These are phyloP conservation scores for Tetraneura akinire DNA, from an alignment of 1,140 invertebrate species.

Conservation along the genomic window DNA sequence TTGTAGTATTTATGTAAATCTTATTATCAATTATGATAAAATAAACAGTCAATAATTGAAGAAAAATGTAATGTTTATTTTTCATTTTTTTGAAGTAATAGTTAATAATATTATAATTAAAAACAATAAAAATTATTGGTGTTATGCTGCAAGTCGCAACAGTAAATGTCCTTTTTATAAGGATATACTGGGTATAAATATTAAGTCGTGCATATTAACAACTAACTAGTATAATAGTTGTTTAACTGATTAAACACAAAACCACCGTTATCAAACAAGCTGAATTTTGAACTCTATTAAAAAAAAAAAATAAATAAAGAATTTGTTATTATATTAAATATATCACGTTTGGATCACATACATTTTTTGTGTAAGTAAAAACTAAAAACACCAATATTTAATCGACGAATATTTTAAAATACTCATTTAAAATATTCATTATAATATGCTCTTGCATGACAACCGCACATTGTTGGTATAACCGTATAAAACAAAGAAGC, in stretches of 20 bases:
- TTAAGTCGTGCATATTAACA: not conserved
- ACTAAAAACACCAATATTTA: constrained; percentile 17
- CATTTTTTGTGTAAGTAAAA: constrained; percentile 4
- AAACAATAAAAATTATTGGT: too few species aligned
- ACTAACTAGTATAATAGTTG: not conserved
- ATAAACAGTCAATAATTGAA: too few species aligned
- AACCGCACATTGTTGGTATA: not conserved
- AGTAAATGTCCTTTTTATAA: not conserved
- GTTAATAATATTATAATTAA: too few species aligned
- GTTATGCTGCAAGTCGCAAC: not conserved
- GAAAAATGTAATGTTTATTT: too few species aligned
- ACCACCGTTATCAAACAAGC: not conserved
- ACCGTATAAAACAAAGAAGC: constrained; percentile 27
- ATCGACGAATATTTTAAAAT: constrained; percentile 37
- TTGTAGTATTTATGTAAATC: too few species aligned
- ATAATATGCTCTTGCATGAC: constrained; percentile 11
- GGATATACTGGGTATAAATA: not conserved
- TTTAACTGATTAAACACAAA: too few species aligned
- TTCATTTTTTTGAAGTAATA: too few species aligned
- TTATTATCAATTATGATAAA: too few species aligned
- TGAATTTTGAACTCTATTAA: constrained; percentile 2
- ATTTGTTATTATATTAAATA: not conserved
- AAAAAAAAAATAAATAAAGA: not conserved
- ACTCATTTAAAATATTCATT: constrained; percentile 33
- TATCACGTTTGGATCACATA: not conserved